phyloP scores from a whole-genome alignment of 2,888 invertebrate species.

The Chaetoderma sp. region DNA sequence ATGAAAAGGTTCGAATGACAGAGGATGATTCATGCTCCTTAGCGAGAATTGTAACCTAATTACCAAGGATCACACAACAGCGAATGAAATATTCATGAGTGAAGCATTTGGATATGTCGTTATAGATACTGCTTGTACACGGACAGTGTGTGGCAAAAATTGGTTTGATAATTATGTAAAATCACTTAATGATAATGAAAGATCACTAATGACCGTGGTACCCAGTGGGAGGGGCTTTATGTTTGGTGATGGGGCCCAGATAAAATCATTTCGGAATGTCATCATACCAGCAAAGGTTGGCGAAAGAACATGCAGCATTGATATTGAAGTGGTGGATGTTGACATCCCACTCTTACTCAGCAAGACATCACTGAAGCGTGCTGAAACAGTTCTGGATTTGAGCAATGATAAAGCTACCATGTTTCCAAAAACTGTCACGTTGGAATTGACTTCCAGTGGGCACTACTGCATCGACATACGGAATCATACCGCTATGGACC shows the following conservation, averaged over 20 bases:
- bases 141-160: slow-evolving; percentile 10
- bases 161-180: background rate
- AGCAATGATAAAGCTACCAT: slow-evolving; percentile 16
- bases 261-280: slow-evolving; percentile 11
- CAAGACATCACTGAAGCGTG: slow-evolving; percentile 19
- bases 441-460: slow-evolving; percentile 24
- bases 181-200: background rate
- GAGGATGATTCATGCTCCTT: background rate
- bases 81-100: slow-evolving; percentile 14
- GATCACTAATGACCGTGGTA: background rate
- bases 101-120: slow-evolving; percentile 2
- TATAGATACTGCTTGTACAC: background rate
- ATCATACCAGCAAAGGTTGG: slow-evolving; percentile 17
- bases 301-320: slow-evolving; percentile 10
- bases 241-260: slow-evolving; percentile 25
- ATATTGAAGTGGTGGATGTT: slow-evolving; percentile 18
- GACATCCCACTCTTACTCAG: slow-evolving; percentile 27
- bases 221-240: slow-evolving; percentile 8
- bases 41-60: background rate
- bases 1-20: background rate
- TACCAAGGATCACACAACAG: background rate
- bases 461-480: slow-evolving; percentile 22
- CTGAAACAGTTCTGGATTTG: slow-evolving; percentile 8
- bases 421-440: slow-evolving; percentile 18
- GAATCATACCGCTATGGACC: background rate